Percentiles rank a stretch among this genome's conserved stretches.
phyloP scores from a whole-genome alignment of 2,888 invertebrate species.

The Euproctis similis region DNA sequence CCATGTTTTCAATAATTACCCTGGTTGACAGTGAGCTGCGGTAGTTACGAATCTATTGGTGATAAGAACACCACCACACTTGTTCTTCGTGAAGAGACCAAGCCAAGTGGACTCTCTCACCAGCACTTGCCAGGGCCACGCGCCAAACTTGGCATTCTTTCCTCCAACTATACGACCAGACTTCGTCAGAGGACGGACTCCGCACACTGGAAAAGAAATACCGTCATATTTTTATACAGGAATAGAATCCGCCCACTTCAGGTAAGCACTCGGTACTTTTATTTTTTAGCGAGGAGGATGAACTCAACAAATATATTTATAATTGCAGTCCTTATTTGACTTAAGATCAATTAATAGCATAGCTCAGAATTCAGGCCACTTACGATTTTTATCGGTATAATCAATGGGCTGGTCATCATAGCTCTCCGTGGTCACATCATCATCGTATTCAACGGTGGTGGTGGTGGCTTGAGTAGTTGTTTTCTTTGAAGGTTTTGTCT shows the following conservation, averaged over 20 bases:
- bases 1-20: no score
- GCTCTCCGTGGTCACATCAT: slow-evolving; percentile 60
- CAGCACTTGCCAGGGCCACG: slow-evolving; percentile 95
- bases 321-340: no score
- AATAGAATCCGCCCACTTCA: no score
- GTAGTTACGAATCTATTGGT: slow-evolving; percentile 91
- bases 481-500: slow-evolving; percentile 46
- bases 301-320: no score
- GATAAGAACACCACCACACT: slow-evolving; percentile 96
- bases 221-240: not conserved
- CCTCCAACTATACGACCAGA: slow-evolving; percentile 92
- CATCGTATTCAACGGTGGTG: slow-evolving; percentile 49
- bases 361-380: slow-evolving; percentile 22
- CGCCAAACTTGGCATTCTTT: slow-evolving; percentile 88
- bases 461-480: slow-evolving; percentile 49
- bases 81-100: slow-evolving; percentile 94
- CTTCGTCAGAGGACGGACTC: slow-evolving; percentile 86
- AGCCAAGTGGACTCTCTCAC: slow-evolving; percentile 95
- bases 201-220: slow-evolving; percentile 83
- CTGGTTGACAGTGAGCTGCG: slow-evolving; percentile 96
- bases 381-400: slow-evolving; percentile 57
- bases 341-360: no score
- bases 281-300: no score
- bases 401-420: slow-evolving; percentile 46
- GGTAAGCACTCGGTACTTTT: no score